A percentile compares a stretch with the other conserved stretches of the same genome.
These are phyloP conservation scores for Sander lucioperca DNA, from an alignment of 2,113 vertebrate genomes.

Conservation along the genomic window DNA sequence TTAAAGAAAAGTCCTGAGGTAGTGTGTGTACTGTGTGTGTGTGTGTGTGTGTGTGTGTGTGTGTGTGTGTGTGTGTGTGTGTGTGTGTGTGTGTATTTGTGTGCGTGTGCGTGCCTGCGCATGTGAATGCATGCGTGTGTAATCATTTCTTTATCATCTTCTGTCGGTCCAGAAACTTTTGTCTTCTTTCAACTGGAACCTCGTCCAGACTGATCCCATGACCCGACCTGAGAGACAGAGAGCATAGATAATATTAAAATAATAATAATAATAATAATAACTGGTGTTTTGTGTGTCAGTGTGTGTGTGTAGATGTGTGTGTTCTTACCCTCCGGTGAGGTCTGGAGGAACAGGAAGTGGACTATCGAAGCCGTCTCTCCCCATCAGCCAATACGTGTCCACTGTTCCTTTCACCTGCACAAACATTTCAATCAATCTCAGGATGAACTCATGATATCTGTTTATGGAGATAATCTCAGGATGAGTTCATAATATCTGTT, in stretches of 20 bases:
- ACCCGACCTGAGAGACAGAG: conserved; percentile 78
- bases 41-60: neutral
- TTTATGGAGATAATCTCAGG: too few relatives aligned
- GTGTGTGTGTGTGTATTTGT: neutral
- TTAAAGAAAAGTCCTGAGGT: too few relatives aligned
- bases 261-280: too few relatives aligned
- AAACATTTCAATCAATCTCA: too few relatives aligned
- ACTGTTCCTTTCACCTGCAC: conserved; percentile 61
- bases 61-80: too few relatives aligned
- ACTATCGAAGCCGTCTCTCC: conserved; percentile 71
- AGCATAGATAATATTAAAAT: neutral
- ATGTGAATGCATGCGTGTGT: too few relatives aligned
- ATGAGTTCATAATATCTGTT: too few relatives aligned
- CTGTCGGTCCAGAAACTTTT: conserved; percentile 85
- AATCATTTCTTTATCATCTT: conserved; percentile 70
- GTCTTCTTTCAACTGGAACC: conserved; percentile 85
- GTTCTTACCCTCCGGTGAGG: conserved; percentile 63
- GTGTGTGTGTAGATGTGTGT: neutral
- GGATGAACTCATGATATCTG: too few relatives aligned
- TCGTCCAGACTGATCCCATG: conserved; percentile 90
- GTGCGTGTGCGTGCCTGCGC: neutral
- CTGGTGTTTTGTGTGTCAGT: neutral
- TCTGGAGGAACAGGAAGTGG: conserved; percentile 76
- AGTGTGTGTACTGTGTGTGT: too few relatives aligned
- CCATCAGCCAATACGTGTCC: conserved; percentile 75